These are phyloP conservation scores for Syrista parreyssii DNA, from an alignment of 2,888 invertebrate species.

Conservation along the genomic window DNA sequence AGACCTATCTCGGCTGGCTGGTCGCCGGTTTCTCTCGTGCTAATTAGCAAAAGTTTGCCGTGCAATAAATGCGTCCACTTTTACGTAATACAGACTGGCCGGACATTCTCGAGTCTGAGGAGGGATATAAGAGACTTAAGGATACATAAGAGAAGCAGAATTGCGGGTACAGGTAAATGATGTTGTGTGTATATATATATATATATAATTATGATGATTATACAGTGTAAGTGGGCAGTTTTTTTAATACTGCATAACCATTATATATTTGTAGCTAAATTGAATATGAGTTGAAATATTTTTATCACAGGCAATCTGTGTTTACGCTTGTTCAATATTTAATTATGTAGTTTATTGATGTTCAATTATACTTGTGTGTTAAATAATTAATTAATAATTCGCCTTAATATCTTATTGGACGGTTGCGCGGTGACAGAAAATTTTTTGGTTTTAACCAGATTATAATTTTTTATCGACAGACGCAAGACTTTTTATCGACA, in stretches of 20 bases:
- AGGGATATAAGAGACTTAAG: too few relatives aligned
- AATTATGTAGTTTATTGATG: neutral
- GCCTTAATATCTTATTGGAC: neutral
- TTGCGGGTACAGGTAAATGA: neutral
- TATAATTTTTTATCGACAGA: neutral
- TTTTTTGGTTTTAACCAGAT: neutral
- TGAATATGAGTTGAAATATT: neutral
- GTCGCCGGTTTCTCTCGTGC: constrained; percentile 60
- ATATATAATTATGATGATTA: neutral
- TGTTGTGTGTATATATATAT: neutral
- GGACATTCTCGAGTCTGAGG: neutral
- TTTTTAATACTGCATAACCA: neutral
- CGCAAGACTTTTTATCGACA: too few relatives aligned
- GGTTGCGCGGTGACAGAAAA: too few relatives aligned
- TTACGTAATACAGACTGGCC: constrained; percentile 53
- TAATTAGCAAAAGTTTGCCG: constrained; percentile 65
- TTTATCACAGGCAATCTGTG: neutral
- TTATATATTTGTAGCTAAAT: neutral
- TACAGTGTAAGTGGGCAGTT: neutral
- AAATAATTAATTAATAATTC: neutral
- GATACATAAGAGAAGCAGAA: neutral
- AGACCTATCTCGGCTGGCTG: constrained; percentile 59
- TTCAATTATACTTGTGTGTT: neutral
- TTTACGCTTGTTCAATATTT: neutral
- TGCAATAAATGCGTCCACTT: constrained; percentile 59